These are phyloP conservation scores for Choristoneura rosaceana DNA, from an alignment of 2,888 invertebrate genomes.

Conservation along the genomic window DNA sequence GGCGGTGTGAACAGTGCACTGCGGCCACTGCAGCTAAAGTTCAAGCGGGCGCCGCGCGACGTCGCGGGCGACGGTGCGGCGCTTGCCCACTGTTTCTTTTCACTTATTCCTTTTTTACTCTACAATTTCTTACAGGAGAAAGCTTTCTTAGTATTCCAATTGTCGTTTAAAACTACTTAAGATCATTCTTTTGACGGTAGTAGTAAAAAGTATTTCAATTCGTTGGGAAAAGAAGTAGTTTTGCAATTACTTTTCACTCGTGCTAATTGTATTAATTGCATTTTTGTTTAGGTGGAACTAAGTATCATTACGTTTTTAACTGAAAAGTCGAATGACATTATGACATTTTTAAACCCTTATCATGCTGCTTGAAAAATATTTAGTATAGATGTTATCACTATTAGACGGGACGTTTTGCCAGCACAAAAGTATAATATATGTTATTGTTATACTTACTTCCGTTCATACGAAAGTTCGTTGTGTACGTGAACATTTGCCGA, in stretches of 20 bases:
- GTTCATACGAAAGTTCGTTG: conserved; percentile 12
- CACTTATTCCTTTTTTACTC: conserved; percentile 48
- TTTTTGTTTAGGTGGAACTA: neutral
- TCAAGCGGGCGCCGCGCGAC: conserved; percentile 29
- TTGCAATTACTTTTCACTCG: neutral
- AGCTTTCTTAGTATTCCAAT: conserved; percentile 49
- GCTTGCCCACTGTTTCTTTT: conserved; percentile 26
- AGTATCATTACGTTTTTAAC: neutral
- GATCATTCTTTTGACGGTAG: conserved; percentile 6
- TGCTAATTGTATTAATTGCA: neutral
- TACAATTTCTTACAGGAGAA: conserved; percentile 55
- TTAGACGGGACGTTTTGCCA: neutral
- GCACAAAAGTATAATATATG: neutral
- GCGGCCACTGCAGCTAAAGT: neutral
- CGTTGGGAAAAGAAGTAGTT: neutral
- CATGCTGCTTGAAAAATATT: neutral
- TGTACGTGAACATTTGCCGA: conserved; percentile 21
- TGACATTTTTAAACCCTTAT: neutral
- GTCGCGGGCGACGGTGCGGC: conserved; percentile 1
- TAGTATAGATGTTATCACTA: neutral
- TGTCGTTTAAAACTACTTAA: conserved; percentile 18
- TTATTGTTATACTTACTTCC: conserved; percentile 8
- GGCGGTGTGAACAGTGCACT: neutral
- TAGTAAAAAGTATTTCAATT: conserved; percentile 1
- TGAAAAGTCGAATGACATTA: neutral